Percentiles rank a stretch among this genome's conserved stretches.
Conservation (phyloP, 2,113 vertebrate genomes). For the Sander vitreus region DNA sequence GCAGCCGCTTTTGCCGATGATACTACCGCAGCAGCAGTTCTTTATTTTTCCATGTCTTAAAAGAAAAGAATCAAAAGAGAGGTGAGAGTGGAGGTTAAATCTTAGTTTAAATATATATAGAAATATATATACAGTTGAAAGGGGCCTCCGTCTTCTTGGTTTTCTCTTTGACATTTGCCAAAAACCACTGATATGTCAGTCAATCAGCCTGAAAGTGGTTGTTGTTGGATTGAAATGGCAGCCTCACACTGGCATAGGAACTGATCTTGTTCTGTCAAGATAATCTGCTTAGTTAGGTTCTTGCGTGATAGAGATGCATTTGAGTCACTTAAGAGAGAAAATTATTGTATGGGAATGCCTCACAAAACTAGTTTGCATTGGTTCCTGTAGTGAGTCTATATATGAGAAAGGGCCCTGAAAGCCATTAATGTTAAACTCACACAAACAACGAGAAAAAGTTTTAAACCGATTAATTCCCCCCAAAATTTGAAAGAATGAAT, state of each 20-base stretch:
- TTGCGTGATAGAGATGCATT: constrained; percentile 86
- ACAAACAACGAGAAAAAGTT: constrained; percentile 24
- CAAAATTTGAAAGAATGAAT: constrained; percentile 14
- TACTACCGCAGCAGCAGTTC: constrained; percentile 94
- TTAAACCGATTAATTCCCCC: constrained; percentile 13
- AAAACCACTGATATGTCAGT: constrained; percentile 96
- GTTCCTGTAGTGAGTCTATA: constrained; percentile 87
- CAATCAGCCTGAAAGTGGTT: constrained; percentile 90
- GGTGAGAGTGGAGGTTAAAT: constrained; percentile 88
- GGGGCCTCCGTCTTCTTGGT: constrained; percentile 94
- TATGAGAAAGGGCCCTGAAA: constrained; percentile 45
- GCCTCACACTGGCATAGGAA: constrained; percentile 93
- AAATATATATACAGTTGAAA: constrained; percentile 87
- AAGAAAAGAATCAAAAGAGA: constrained; percentile 85
- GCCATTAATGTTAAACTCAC: constrained; percentile 41
- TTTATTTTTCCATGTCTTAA: constrained; percentile 98
- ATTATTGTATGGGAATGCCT: constrained; percentile 88
- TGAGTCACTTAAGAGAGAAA: constrained; percentile 83
- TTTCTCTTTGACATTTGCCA: constrained; percentile 99
- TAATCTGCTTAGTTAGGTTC: constrained; percentile 96
- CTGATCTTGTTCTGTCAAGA: constrained; percentile 94
- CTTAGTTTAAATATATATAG: constrained; percentile 89
- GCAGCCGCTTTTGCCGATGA: constrained; percentile 95
- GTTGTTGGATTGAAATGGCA: constrained; percentile 91
- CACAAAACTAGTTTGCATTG: constrained; percentile 84